These are phyloP conservation scores for Aspidoscelis tigris DNA, from an alignment of 2,113 vertebrate species.

Conservation along the genomic window DNA sequence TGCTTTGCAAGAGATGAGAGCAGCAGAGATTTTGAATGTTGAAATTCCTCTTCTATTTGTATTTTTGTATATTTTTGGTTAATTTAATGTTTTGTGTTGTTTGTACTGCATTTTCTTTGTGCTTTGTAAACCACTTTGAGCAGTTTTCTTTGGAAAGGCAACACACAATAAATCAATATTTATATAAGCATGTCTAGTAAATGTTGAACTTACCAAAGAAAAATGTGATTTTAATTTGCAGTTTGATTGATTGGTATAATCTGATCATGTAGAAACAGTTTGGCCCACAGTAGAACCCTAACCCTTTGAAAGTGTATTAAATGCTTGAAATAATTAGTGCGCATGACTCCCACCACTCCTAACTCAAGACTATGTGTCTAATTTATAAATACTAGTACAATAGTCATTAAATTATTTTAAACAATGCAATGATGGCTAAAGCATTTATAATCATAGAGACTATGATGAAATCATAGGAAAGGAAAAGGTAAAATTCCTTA, in stretches of 20 bases:
- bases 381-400: background rate
- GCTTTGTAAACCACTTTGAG: no score
- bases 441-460: background rate
- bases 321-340: background rate
- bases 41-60: no score
- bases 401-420: constrained; percentile 2
- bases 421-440: background rate
- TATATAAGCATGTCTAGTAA: no score
- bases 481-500: background rate
- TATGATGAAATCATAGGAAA: background rate
- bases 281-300: background rate
- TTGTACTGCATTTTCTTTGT: no score
- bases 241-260: background rate
- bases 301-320: background rate
- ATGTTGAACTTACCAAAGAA: no score
- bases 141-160: no score
- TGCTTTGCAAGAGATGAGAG: no score
- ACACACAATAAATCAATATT: no score
- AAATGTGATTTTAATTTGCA: background rate
- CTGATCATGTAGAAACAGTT: background rate
- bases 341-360: background rate
- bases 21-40: no score
- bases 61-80: no score
- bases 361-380: background rate
- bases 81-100: no score